These are phyloP conservation scores for Epinephelus lanceolatus DNA, from an alignment of 2,113 vertebrate genomes.

Conservation along the genomic window DNA sequence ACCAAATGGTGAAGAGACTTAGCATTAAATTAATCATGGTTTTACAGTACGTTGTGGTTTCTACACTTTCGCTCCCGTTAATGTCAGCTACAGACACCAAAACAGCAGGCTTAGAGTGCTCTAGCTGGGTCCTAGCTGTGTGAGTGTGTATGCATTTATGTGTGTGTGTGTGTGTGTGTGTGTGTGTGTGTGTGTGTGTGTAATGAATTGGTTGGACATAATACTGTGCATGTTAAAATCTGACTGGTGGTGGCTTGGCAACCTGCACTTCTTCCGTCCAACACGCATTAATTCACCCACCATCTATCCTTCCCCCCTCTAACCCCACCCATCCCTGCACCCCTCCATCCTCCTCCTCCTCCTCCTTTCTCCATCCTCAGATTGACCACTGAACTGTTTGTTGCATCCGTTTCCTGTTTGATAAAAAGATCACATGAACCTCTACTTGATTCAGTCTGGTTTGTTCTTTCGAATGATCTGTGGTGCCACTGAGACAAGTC, in stretches of 20 bases:
- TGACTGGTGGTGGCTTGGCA: constrained; percentile 45
- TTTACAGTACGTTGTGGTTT: background rate
- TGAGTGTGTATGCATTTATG: background rate
- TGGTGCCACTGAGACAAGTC: constrained; percentile 42
- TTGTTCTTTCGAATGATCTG: constrained; percentile 48
- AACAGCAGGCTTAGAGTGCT: constrained; percentile 32
- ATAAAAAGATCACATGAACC: constrained; percentile 52
- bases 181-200: background rate
- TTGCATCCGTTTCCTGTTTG: constrained; percentile 45
- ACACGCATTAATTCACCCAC: constrained; percentile 4
- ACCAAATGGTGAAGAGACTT: background rate
- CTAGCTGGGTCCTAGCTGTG: background rate
- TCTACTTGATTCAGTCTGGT: constrained; percentile 57
- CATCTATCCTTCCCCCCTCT: constrained; percentile 5
- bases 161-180: constrained; percentile 13
- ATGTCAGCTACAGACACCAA: background rate
- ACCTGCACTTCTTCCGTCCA: constrained; percentile 43
- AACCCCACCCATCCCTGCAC: constrained; percentile 14
- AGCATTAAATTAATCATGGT: background rate
- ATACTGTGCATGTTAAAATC: constrained; percentile 45
- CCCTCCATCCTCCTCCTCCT: background rate
- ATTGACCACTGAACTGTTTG: constrained; percentile 44
- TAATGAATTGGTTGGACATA: background rate
- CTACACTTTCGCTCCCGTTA: background rate
- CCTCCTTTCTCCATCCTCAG: background rate